These are phyloP conservation scores for Trichogramma evanescens DNA, from an alignment of 2,888 invertebrate species.

Conservation along the genomic window DNA sequence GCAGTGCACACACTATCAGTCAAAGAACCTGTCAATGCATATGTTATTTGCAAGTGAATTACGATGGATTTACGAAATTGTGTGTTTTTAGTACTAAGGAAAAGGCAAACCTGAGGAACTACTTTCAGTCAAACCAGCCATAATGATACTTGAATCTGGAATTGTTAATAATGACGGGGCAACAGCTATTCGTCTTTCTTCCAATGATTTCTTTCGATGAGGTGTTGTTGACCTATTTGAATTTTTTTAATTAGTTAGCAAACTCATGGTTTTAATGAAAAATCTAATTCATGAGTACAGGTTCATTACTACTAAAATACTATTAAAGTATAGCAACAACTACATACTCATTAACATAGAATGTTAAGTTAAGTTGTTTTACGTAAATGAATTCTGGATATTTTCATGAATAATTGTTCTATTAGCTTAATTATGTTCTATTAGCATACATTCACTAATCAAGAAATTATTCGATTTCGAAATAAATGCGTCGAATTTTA, in stretches of 20 bases:
- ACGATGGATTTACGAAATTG: background rate
- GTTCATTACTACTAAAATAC: no score
- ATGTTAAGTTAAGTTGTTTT: no score
- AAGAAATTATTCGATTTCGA: no score
- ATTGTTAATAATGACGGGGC: conserved; percentile 49
- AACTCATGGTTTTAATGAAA: background rate
- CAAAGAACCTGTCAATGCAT: conserved; percentile 47
- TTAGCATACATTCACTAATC: no score
- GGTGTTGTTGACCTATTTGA: conserved; percentile 40
- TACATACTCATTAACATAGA: no score
- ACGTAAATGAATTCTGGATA: no score
- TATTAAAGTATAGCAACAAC: no score
- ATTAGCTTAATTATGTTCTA: no score
- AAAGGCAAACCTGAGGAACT: conserved; percentile 53
- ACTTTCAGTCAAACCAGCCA: conserved; percentile 54
- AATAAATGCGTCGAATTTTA: no score
- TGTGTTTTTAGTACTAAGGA: conserved; percentile 3
- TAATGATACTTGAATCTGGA: conserved; percentile 42
- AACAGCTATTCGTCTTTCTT: conserved; percentile 45
- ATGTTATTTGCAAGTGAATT: conserved; percentile 9
- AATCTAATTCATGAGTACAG: background rate
- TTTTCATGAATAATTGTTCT: no score
- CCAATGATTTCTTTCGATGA: conserved; percentile 47
- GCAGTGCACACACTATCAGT: conserved; percentile 58
- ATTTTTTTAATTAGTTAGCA: conserved; percentile 7